These are phyloP conservation scores for Drosophila mauritiana DNA, from an alignment of 1,140 invertebrate genomes.

Conservation along the genomic window DNA sequence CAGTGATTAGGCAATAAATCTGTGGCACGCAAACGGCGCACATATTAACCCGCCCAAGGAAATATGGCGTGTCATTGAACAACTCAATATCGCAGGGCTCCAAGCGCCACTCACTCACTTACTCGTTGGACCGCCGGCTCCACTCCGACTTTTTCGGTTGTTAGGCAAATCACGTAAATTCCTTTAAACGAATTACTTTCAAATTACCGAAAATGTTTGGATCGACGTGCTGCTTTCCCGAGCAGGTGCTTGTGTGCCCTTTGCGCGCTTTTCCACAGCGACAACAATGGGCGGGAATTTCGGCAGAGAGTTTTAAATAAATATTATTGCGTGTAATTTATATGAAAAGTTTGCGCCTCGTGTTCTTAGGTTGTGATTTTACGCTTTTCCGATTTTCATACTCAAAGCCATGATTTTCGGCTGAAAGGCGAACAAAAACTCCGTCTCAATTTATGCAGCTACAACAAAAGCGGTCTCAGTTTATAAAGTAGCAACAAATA, in stretches of 20 bases:
- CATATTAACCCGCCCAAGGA: constrained; percentile 38
- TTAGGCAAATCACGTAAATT: constrained; percentile 79
- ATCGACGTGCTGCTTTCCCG: neutral
- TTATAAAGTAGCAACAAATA: constrained; percentile 80
- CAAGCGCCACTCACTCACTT: neutral
- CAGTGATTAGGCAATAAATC: constrained; percentile 80
- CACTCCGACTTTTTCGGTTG: constrained; percentile 39
- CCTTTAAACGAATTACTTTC: constrained; percentile 75
- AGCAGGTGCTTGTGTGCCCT: constrained; percentile 24
- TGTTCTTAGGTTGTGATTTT: constrained; percentile 6
- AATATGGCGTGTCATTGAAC: constrained; percentile 74
- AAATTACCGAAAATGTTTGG: constrained; percentile 61
- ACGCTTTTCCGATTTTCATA: constrained; percentile 11
- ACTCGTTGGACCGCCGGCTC: too few relatives aligned
- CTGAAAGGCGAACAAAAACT: neutral
- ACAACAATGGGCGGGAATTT: constrained; percentile 26
- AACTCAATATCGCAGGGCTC: constrained; percentile 61
- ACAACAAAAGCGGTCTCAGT: constrained; percentile 38
- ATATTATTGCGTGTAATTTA: constrained; percentile 76
- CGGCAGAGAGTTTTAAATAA: constrained; percentile 67
- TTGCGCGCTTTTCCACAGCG: neutral
- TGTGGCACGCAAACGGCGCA: constrained; percentile 37
- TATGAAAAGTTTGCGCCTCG: constrained; percentile 66
- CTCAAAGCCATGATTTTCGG: neutral
- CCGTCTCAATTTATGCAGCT: constrained; percentile 27